Percentiles rank a stretch among this genome's conserved stretches.
These are phyloP conservation scores for Atta cephalotes DNA, from an alignment of 1,140 invertebrate species.

Conservation along the genomic window DNA sequence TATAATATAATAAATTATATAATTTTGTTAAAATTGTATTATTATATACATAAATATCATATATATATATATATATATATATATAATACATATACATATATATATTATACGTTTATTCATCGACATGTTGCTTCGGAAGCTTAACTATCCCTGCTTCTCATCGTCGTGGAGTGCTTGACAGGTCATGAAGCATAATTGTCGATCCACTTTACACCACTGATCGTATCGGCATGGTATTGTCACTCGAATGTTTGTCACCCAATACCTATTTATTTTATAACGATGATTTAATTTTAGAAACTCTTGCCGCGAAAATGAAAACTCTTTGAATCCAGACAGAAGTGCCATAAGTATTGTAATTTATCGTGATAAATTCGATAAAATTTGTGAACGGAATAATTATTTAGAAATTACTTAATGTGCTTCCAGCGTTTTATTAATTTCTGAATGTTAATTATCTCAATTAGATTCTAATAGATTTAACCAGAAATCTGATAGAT, in stretches of 20 bases:
- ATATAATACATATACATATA: no score
- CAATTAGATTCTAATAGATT: no score
- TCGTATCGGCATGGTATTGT: constrained; percentile 18
- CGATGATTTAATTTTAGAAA: constrained; percentile 26
- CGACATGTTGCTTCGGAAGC: constrained; percentile 33
- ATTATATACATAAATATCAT: no score
- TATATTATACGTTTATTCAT: constrained; percentile 47
- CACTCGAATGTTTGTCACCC: constrained; percentile 52
- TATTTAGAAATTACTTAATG: neutral
- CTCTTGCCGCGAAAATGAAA: neutral
- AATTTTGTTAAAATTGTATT: neutral
- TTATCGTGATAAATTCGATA: neutral
- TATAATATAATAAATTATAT: neutral
- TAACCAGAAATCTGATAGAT: no score
- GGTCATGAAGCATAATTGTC: constrained; percentile 57
- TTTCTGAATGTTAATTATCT: no score
- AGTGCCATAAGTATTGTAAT: neutral
- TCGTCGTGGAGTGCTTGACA: constrained; percentile 46
- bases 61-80: no score
- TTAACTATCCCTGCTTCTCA: constrained; percentile 26
- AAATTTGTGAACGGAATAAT: neutral
- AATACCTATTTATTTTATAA: constrained; percentile 52
- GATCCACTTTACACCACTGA: constrained; percentile 53
- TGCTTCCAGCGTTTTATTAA: neutral
- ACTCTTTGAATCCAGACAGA: neutral